Evolutionary conservation across 1,140 invertebrate genomes (phyloP).

Genomic region (Halictus rubicundus): DNA sequence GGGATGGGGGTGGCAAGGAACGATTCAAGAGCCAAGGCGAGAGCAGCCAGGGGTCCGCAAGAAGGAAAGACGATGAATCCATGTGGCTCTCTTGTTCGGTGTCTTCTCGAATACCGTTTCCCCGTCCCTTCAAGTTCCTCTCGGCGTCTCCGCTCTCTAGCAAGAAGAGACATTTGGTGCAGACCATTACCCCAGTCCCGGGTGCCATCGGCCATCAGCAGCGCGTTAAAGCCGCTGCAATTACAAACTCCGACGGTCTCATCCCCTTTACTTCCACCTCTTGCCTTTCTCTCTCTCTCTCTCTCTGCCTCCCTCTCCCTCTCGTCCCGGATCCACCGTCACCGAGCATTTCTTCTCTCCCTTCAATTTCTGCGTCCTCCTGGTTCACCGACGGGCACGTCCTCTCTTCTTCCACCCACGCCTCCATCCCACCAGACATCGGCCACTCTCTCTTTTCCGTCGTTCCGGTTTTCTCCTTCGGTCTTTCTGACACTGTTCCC

Average conservation of each 20-base stretch:
- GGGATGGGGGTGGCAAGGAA: constrained; percentile 31
- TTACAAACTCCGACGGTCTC: constrained; percentile 77
- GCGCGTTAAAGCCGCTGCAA: constrained; percentile 78
- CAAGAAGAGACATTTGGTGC: constrained; percentile 72
- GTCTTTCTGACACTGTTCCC: constrained; percentile 48
- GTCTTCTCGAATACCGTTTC: constrained; percentile 61
- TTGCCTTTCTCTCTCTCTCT: constrained; percentile 7
- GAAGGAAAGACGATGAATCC: constrained; percentile 45
- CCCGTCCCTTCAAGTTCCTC: constrained; percentile 43
- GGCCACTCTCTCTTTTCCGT: constrained; percentile 51
- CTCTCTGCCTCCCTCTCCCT: constrained; percentile 1
- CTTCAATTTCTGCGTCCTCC: constrained; percentile 8
- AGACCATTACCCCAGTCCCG: constrained; percentile 74
- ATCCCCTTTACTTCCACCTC: constrained; percentile 63
- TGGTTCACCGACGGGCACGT: constrained; percentile 16
- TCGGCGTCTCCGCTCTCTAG: constrained; percentile 43
- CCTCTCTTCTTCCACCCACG: constrained; percentile 32
- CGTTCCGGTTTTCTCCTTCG: constrained; percentile 26
- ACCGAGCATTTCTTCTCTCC: not conserved
- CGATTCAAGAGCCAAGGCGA: constrained; percentile 11
- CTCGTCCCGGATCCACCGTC: not conserved
- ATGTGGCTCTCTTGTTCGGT: constrained; percentile 36
- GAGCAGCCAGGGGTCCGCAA: not conserved
- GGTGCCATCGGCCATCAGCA: constrained; percentile 76
- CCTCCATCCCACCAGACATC: too few species aligned